Evolutionary conservation across 2,113 vertebrate species (phyloP).

Genomic region (Verasper variegatus): DNA sequence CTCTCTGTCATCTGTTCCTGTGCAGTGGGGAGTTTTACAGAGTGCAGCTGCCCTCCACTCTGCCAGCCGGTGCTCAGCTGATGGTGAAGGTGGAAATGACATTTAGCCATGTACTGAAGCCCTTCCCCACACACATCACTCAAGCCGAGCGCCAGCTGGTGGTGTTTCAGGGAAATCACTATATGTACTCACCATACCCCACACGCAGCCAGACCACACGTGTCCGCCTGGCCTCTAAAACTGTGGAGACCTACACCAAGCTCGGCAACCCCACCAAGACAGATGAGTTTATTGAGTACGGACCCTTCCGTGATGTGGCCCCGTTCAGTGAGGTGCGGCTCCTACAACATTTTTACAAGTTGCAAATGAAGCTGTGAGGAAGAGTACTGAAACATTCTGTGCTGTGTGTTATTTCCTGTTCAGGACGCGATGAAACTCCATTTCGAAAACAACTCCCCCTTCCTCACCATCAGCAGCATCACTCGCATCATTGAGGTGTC

Average conservation of each 20-base stretch:
- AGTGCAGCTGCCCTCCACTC: conserved; percentile 86
- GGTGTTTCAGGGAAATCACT: conserved; percentile 97
- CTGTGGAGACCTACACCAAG: conserved; percentile 94
- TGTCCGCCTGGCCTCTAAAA: conserved; percentile 93
- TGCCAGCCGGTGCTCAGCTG: conserved; percentile 87
- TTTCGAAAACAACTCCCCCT: conserved; percentile 98
- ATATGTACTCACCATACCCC: conserved; percentile 92
- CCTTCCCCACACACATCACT: conserved; percentile 94
- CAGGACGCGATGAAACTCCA: conserved; percentile 94
- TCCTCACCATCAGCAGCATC: conserved; percentile 95
- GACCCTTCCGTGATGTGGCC: conserved; percentile 90
- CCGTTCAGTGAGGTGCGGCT: conserved; percentile 90
- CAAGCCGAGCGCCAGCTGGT: conserved; percentile 97
- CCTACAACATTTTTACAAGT: not conserved
- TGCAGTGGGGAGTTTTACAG: conserved; percentile 91
- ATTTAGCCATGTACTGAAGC: conserved; percentile 91
- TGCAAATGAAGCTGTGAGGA: not conserved
- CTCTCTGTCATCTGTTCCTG: conserved; percentile 16
- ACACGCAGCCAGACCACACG: conserved; percentile 91
- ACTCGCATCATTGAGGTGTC: conserved; percentile 95
- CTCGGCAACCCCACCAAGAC: conserved; percentile 92
- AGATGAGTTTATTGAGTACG: conserved; percentile 93
- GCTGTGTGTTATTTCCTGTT: not conserved
- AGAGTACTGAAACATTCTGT: not conserved
- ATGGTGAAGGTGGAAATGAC: conserved; percentile 90